Conservation (phyloP, 2,113 vertebrate genomes). For the Carettochelys insculpta region DNA sequence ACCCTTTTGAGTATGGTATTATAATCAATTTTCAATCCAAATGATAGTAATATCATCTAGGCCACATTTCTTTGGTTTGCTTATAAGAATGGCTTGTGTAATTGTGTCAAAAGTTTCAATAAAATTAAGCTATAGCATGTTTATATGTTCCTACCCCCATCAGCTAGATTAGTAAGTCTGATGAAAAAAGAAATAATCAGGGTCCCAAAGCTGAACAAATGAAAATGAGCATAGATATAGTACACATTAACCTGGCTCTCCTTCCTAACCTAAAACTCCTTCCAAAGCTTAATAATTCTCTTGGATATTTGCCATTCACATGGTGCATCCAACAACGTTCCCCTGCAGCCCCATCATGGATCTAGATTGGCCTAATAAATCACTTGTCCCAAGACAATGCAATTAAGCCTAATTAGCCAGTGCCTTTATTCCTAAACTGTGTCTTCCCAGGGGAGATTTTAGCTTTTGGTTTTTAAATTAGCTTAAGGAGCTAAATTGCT, state of each 20-base stretch:
- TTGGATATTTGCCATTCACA: constrained; percentile 66
- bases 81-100: background rate
- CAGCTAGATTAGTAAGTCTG: background rate
- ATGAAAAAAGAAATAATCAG: background rate
- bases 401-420: constrained; percentile 75
- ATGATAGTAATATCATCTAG: background rate
- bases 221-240: constrained; percentile 14
- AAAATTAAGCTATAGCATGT: background rate
- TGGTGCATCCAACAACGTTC: constrained; percentile 43
- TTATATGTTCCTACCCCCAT: background rate
- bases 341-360: constrained; percentile 65
- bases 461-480: constrained; percentile 74
- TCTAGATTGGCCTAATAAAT: constrained; percentile 73
- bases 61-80: background rate
- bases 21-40: background rate
- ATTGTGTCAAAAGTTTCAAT: background rate
- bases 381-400: constrained; percentile 73
- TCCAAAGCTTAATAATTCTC: constrained; percentile 56
- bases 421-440: constrained; percentile 71
- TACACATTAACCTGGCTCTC: constrained; percentile 25
- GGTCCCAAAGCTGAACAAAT: background rate
- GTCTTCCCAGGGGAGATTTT: constrained; percentile 68
- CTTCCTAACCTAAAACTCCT: background rate
- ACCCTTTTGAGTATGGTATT: background rate
- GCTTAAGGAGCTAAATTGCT: constrained; percentile 66